Base-by-base conservation (phyloP, 2,888 invertebrate species). In the Rhopalosiphum nymphaeae region DNA sequence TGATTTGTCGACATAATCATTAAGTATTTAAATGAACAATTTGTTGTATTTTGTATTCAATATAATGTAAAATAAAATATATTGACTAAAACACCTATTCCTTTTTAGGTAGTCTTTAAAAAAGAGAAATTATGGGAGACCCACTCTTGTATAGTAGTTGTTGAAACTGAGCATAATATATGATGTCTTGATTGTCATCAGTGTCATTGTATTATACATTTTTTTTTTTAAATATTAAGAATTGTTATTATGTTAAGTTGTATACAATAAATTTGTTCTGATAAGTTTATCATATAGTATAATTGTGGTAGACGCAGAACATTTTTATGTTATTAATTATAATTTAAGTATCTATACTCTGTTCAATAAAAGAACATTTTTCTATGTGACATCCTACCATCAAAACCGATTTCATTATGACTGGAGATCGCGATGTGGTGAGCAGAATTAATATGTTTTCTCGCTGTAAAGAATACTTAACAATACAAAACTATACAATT, bases 271-370 rank as follows among this genome's bases (percentile, higher is more conserved):
- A 29, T 61, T 13, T 11, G 61, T 29, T 29, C 10, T 29, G 61
- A 61, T 61, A 11, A 29, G 29, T 61, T 29, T 61, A 11, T 61
- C 29, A 61, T 61, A 11, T 61, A 61, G 16, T n/a, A 67, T 67
- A 1, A 10, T 29, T 29, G n/a, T n/a, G n/a, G 5, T n/a, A n/a
- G n/a, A 16, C 5, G 16, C 13, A 0, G 4, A 13, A 67, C 5
- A n/a, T n/a, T 67, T 67, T 16, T 7, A n/a, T 67, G 67, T 21
- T 53, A 21, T 0, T 21, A 53, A 53, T 53, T 53, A 53, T 4
- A 53, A 53, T 53, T 49, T 11, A 49, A 13, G 13, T 49, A 49
- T 49, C 13, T 49, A 49, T 49, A 49, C 1, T 49, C 49, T 49
- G 49, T 49, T 11, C 11, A 49, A 49, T 11, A 49, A 49, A 49